These are phyloP conservation scores for Dasyprocta punctata DNA, from an alignment of 2,113 vertebrate genomes.

Conservation along the genomic window DNA sequence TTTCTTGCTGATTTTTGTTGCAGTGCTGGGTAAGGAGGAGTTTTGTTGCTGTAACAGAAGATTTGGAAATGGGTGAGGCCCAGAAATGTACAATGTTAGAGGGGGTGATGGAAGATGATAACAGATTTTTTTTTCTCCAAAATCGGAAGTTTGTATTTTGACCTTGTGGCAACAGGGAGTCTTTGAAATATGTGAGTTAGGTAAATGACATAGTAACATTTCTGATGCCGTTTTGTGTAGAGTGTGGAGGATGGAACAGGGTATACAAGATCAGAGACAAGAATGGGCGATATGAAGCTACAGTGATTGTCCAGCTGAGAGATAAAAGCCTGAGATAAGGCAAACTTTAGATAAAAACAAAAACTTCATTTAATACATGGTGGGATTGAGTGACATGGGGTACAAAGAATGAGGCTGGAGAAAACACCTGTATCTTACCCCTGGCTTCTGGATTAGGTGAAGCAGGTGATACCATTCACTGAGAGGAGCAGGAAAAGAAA, in stretches of 20 bases:
- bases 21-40: background rate
- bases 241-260: background rate
- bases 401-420: background rate
- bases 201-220: background rate
- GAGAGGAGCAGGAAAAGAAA: background rate
- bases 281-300: background rate
- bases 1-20: conserved; percentile 3
- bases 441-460: background rate
- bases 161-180: background rate
- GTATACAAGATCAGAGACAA: background rate
- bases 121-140: conserved; percentile 19
- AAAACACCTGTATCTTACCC: background rate
- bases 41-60: background rate
- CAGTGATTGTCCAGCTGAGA: background rate
- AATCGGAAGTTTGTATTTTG: background rate
- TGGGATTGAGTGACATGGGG: background rate
- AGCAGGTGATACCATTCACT: background rate
- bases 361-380: background rate
- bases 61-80: background rate
- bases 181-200: background rate
- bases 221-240: background rate
- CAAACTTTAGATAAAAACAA: background rate
- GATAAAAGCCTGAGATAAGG: background rate
- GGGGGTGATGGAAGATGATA: background rate
- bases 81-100: background rate